Percentiles rank a stretch among this genome's conserved stretches.
phyloP scores from a whole-genome alignment of 2,113 vertebrate species.

The Toxostoma redivivum region DNA sequence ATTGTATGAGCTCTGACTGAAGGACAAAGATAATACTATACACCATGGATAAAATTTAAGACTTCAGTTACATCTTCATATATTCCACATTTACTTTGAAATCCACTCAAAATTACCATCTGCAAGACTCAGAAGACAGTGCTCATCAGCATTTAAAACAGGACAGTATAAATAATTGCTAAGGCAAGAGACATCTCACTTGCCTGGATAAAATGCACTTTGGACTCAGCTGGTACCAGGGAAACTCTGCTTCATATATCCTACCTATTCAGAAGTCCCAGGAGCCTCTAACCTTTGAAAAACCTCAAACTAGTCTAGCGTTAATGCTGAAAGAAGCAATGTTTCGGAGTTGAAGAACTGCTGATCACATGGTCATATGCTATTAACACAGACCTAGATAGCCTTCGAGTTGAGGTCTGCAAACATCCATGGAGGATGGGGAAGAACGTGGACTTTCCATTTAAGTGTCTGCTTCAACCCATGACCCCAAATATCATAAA shows the following conservation, averaged over 20 bases:
- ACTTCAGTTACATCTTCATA: not conserved
- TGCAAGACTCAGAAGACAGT: not conserved
- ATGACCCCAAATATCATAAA: not conserved
- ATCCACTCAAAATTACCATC: not conserved
- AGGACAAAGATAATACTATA: not conserved
- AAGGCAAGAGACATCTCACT: not conserved
- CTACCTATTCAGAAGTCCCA: not conserved
- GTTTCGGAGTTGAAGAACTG: not conserved
- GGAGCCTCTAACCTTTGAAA: not conserved
- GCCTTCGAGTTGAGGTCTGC: not conserved
- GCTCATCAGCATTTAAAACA: not conserved
- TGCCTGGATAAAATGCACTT: not conserved
- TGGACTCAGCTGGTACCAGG: not conserved
- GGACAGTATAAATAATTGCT: not conserved
- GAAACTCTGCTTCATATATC: not conserved
- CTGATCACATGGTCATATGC: not conserved
- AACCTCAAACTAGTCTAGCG: not conserved
- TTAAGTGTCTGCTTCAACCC: not conserved
- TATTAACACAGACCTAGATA: not conserved
- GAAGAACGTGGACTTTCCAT: not conserved
- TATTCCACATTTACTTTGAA: not conserved
- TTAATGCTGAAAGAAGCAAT: not conserved
- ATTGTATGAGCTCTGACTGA: not conserved
- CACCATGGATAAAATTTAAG: not conserved
- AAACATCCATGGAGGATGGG: not conserved